Evolutionary conservation across 2,888 invertebrate species (phyloP).

Genomic region (Eupithecia pulchellata): DNA sequence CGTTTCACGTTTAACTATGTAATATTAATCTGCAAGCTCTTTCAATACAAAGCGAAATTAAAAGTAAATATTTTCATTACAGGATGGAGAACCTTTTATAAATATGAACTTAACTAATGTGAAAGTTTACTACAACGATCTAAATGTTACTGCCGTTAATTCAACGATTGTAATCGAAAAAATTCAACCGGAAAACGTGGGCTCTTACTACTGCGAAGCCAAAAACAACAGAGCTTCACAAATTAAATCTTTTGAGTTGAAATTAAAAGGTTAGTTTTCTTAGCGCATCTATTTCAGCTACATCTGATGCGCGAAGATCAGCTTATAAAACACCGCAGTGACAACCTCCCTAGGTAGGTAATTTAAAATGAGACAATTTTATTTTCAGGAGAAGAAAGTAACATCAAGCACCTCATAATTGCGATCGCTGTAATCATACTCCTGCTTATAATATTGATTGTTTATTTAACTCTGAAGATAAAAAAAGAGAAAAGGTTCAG

Average conservation of each 20-base stretch:
- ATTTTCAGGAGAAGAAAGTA: background rate
- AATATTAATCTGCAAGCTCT: background rate
- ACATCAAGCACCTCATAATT: conserved; percentile 40
- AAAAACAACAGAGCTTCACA: conserved; percentile 39
- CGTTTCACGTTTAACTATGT: background rate
- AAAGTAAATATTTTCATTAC: conserved; percentile 35
- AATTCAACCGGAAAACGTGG: conserved; percentile 58
- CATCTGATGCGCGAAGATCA: background rate
- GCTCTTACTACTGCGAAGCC: conserved; percentile 65
- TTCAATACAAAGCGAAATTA: background rate
- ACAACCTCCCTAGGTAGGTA: background rate
- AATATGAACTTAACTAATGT: conserved; percentile 44
- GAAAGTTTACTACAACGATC: conserved; percentile 1
- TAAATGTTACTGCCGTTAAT: conserved; percentile 55
- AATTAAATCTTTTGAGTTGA: conserved; percentile 51
- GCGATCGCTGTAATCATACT: conserved; percentile 66
- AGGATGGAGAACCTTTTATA: conserved; percentile 42
- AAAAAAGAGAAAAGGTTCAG: conserved; percentile 86
- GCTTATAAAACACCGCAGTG: background rate
- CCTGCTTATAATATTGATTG: conserved; percentile 67
- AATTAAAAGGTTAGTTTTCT: conserved; percentile 55
- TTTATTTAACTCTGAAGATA: conserved; percentile 76
- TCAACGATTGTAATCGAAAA: conserved; percentile 61
- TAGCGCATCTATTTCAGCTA: background rate
- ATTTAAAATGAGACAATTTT: background rate